Evolutionary conservation across 1,140 invertebrate genomes (phyloP).

Genomic region (Amphibalanus amphitrite): DNA sequence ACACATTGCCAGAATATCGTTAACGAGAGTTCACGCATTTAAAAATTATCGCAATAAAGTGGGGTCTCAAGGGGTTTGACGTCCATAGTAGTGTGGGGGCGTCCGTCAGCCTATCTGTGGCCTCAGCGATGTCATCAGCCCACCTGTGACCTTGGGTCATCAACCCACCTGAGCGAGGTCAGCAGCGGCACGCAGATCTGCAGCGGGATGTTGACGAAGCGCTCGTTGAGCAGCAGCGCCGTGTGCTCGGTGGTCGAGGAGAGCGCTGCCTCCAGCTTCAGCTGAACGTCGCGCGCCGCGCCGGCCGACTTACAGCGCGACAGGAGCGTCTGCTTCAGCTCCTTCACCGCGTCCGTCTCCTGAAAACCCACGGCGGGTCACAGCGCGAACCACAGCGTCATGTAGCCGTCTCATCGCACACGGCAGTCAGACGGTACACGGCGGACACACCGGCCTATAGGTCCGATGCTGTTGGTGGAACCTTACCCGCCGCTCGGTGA

Average conservation of each 20-base stretch:
- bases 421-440: too few relatives aligned
- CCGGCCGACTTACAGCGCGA: not conserved
- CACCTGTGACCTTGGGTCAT: too few relatives aligned
- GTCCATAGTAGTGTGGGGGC: too few relatives aligned
- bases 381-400: too few relatives aligned
- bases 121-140: too few relatives aligned
- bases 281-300: not conserved
- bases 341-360: not conserved
- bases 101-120: too few relatives aligned
- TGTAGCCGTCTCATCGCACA: too few relatives aligned
- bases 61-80: too few relatives aligned
- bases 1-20: too few relatives aligned
- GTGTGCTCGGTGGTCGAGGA: conserved; percentile 24
- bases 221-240: conserved; percentile 52
- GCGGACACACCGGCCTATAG: not conserved
- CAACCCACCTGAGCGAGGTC: conserved; percentile 29
- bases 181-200: conserved; percentile 62
- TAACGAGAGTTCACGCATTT: too few relatives aligned
- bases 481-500: conserved; percentile 46
- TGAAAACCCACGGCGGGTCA: not conserved
- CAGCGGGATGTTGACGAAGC: conserved; percentile 72
- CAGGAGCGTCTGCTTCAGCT: not conserved
- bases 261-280: not conserved
- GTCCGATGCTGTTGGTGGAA: not conserved
- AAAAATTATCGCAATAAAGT: too few relatives aligned